Conservation (phyloP, 2,888 invertebrate species). For the Agrilus mali region DNA sequence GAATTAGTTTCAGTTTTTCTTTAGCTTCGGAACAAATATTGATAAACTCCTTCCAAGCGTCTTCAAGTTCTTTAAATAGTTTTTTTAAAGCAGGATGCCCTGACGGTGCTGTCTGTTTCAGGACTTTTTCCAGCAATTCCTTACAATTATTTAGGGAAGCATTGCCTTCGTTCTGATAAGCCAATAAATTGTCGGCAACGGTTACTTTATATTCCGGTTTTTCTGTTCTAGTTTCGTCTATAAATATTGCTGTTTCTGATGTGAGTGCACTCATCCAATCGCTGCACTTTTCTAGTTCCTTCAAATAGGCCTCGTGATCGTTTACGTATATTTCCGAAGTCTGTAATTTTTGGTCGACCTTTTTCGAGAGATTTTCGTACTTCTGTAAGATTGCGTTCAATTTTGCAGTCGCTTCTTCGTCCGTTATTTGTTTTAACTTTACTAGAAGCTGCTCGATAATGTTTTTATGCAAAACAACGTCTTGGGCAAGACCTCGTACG, state of each 20-base stretch:
- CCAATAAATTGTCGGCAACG: conserved; percentile 61
- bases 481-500: conserved; percentile 69
- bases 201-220: conserved; percentile 62
- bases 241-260: conserved; percentile 63
- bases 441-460: conserved; percentile 74
- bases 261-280: conserved; percentile 72
- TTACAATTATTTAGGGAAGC: conserved; percentile 56
- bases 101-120: conserved; percentile 62
- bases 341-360: conserved; percentile 53
- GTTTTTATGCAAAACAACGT: conserved; percentile 73
- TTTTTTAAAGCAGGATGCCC: conserved; percentile 64
- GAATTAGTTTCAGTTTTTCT: conserved; percentile 59
- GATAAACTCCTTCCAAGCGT: conserved; percentile 64
- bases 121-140: conserved; percentile 55
- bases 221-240: conserved; percentile 67
- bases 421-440: conserved; percentile 65
- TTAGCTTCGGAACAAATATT: conserved; percentile 56
- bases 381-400: conserved; percentile 59
- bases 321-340: conserved; percentile 58
- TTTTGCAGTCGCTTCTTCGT: conserved; percentile 65
- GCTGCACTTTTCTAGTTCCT: conserved; percentile 67
- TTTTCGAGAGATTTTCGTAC: conserved; percentile 54
- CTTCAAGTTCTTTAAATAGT: conserved; percentile 61
- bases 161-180: conserved; percentile 62
- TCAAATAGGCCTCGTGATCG: conserved; percentile 73